A percentile compares a stretch with the other conserved stretches of the same genome.
phyloP scores from a whole-genome alignment of 2,797 vertebrate species.

The Petrocephalus sullivani region DNA sequence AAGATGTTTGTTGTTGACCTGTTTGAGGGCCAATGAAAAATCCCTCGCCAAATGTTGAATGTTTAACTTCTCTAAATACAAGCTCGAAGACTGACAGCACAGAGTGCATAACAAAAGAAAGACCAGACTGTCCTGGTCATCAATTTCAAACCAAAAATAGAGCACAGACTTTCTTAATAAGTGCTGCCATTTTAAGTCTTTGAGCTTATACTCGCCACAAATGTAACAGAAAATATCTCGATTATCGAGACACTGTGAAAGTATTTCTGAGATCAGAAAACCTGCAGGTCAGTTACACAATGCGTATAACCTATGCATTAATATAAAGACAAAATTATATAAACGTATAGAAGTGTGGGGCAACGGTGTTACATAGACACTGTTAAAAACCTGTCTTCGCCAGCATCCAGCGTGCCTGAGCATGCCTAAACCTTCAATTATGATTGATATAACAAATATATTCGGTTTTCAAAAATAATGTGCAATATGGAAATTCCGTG shows the following conservation, averaged over 20 bases:
- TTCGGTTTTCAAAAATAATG: background rate
- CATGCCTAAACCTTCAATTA: background rate
- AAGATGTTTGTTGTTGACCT: background rate
- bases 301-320: background rate
- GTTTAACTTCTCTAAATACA: background rate
- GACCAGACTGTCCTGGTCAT: background rate
- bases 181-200: background rate
- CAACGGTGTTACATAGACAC: background rate
- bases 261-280: background rate
- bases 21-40: constrained; percentile 3
- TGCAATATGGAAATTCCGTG: background rate
- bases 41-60: background rate
- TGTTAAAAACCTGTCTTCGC: background rate
- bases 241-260: background rate
- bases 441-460: background rate
- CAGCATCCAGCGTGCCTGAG: background rate
- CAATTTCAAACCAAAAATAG: background rate
- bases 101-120: background rate
- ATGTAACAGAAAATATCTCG: background rate
- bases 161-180: background rate
- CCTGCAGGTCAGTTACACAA: background rate
- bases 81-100: background rate
- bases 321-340: background rate
- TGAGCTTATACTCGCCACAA: background rate
- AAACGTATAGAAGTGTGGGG: background rate